Percentiles rank a stretch among this genome's conserved stretches.
These are phyloP conservation scores for Dolichomitus sp. DNA, from an alignment of 2,888 invertebrate species.

Conservation along the genomic window DNA sequence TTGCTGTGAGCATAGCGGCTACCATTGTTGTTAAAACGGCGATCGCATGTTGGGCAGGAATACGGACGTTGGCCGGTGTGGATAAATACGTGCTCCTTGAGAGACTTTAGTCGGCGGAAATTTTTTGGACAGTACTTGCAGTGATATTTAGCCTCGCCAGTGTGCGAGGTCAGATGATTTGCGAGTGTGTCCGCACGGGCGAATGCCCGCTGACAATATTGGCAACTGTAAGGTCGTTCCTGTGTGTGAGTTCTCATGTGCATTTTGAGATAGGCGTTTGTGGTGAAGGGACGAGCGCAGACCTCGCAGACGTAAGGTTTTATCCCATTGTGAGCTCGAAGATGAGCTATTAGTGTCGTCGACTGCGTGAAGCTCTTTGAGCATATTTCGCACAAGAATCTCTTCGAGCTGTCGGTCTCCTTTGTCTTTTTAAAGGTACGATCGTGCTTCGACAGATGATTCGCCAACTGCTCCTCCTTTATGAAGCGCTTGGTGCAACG, in stretches of 20 bases:
- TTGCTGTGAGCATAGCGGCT: conserved; percentile 85
- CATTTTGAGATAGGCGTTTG: conserved; percentile 84
- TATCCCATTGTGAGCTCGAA: conserved; percentile 84
- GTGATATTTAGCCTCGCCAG: conserved; percentile 85
- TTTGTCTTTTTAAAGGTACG: conserved; percentile 82
- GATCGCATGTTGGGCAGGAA: conserved; percentile 84
- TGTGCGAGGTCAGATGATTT: conserved; percentile 84
- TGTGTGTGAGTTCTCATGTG: conserved; percentile 85
- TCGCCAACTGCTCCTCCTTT: conserved; percentile 83
- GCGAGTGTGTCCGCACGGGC: conserved; percentile 84
- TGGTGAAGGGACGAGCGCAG: conserved; percentile 84
- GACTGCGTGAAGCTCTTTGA: conserved; percentile 85
- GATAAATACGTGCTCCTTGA: conserved; percentile 85
- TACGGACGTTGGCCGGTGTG: conserved; percentile 85
- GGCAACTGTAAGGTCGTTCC: conserved; percentile 84
- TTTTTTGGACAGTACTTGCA: conserved; percentile 85
- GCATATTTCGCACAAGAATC: conserved; percentile 84
- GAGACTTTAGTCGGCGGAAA: conserved; percentile 82
- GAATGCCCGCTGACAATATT: conserved; percentile 84
- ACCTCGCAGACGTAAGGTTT: conserved; percentile 85
- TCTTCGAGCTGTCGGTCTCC: conserved; percentile 81
- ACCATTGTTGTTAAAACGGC: conserved; percentile 84
- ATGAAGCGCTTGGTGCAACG: conserved; percentile 84
- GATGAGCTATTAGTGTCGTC: conserved; percentile 83
- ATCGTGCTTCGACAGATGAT: conserved; percentile 83